These are phyloP conservation scores for Festucalex cinctus DNA, from an alignment of 2,113 vertebrate genomes.

Conservation along the genomic window DNA sequence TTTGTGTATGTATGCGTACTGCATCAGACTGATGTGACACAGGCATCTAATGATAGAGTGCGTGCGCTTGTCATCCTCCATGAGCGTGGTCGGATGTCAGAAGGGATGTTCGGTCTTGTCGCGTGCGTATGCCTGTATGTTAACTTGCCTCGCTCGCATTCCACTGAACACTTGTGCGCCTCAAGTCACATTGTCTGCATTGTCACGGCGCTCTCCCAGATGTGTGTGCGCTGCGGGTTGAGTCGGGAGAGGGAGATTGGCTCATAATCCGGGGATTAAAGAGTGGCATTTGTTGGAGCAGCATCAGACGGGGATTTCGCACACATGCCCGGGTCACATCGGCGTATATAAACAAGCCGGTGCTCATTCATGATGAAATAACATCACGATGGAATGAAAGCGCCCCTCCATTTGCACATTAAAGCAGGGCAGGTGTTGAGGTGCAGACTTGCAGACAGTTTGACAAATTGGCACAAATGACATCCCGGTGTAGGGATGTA, in stretches of 20 bases:
- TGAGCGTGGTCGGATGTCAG: constrained; percentile 23
- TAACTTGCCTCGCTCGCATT: constrained; percentile 2
- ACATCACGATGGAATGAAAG: constrained; percentile 2
- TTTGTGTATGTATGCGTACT: neutral
- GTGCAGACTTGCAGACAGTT: neutral
- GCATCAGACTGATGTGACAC: constrained; percentile 14
- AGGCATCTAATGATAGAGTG: neutral
- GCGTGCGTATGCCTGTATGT: constrained; percentile 1
- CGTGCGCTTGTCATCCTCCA: constrained; percentile 17
- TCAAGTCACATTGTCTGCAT: neutral
- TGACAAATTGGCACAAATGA: neutral
- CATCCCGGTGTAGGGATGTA: too few species aligned
- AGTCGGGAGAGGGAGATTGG: constrained; percentile 26
- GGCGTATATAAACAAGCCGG: neutral
- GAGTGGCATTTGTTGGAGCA: constrained; percentile 39
- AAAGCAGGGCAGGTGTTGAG: neutral
- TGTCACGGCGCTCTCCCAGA: neutral
- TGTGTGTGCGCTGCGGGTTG: constrained; percentile 15
- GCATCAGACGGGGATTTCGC: constrained; percentile 37
- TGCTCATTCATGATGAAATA: constrained; percentile 7
- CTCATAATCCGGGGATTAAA: constrained; percentile 54
- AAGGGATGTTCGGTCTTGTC: constrained; percentile 19
- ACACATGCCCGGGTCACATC: constrained; percentile 6
- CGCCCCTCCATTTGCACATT: neutral
- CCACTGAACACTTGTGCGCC: neutral